phyloP scores from a whole-genome alignment of 2,888 invertebrate species.

The Sesamia inferens region DNA sequence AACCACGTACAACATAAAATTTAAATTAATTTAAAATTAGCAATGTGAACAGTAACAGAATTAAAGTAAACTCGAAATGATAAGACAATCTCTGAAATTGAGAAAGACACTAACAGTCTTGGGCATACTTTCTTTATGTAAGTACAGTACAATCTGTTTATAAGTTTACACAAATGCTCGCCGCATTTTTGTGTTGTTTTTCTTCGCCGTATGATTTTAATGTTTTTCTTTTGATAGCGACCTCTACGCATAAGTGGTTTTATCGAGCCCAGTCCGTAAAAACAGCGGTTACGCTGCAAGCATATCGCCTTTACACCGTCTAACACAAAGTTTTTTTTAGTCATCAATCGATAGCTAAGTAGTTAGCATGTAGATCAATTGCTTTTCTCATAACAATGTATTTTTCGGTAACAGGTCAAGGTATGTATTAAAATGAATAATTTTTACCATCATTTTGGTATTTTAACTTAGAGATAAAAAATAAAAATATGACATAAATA shows the following conservation, averaged over 20 bases:
- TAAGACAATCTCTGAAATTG: slow-evolving; percentile 84
- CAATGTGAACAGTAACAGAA: slow-evolving; percentile 77
- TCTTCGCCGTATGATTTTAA: slow-evolving; percentile 27
- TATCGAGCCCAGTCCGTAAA: slow-evolving; percentile 15
- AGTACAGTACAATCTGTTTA: slow-evolving; percentile 70
- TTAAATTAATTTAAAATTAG: slow-evolving; percentile 64
- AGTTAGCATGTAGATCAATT: slow-evolving; percentile 1
- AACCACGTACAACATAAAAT: slow-evolving; percentile 51
- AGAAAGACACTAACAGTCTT: slow-evolving; percentile 83
- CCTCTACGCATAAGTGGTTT: slow-evolving; percentile 14
- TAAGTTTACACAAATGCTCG: slow-evolving; percentile 50
- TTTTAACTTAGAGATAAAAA: background rate
- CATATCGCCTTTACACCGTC: background rate
- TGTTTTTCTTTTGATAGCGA: slow-evolving; percentile 13
- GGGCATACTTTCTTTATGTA: slow-evolving; percentile 79
- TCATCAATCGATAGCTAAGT: slow-evolving; percentile 21
- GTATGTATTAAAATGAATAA: slow-evolving; percentile 9
- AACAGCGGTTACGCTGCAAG: slow-evolving; percentile 2
- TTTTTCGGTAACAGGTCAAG: slow-evolving; percentile 16
- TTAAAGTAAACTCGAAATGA: slow-evolving; percentile 79
- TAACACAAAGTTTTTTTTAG: slow-evolving; percentile 8
- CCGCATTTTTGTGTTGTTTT: slow-evolving; percentile 53
- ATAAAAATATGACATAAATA: background rate
- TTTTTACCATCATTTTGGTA: background rate
- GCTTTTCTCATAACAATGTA: slow-evolving; percentile 7